A percentile compares a stretch with the other conserved stretches of the same genome.
These are phyloP conservation scores for Campopleginae sp. DNA, from an alignment of 2,888 invertebrate species.

Conservation along the genomic window DNA sequence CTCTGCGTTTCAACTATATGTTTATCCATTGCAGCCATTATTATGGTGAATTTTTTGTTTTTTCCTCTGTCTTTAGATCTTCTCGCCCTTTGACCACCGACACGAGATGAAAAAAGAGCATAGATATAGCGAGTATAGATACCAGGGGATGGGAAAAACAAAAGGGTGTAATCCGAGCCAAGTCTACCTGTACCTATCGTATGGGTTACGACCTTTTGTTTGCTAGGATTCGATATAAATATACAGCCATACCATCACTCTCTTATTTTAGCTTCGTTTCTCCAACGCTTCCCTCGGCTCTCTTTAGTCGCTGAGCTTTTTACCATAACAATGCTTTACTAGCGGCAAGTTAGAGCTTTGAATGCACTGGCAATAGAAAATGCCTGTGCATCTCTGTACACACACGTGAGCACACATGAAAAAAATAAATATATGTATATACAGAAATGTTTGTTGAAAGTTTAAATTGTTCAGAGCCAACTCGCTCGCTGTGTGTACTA, in stretches of 20 bases:
- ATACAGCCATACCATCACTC: conserved; percentile 10
- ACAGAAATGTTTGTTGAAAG: background rate
- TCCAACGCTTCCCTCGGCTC: conserved; percentile 33
- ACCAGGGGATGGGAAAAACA: background rate
- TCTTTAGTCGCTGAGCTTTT: conserved; percentile 61
- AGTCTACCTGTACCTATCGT: background rate
- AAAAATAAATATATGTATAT: background rate
- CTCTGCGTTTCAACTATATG: conserved; percentile 30
- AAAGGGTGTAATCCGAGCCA: conserved; percentile 20
- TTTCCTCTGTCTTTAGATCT: conserved; percentile 34
- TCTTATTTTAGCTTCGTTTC: conserved; percentile 41
- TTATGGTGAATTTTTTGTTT: background rate
- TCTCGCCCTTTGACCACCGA: conserved; percentile 23
- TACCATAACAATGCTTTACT: conserved; percentile 71
- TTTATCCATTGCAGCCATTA: conserved; percentile 24
- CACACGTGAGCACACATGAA: background rate
- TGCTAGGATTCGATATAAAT: background rate
- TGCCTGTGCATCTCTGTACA: conserved; percentile 1
- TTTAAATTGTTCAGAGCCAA: conserved; percentile 23
- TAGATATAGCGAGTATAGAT: conserved; percentile 5
- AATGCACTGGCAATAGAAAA: conserved; percentile 60
- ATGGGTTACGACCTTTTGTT: conserved; percentile 43
- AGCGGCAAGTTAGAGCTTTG: conserved; percentile 56
- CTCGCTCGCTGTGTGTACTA: conserved; percentile 14
- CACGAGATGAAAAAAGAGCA: conserved; percentile 37